Evolutionary conservation across 2,888 invertebrate genomes (phyloP), one percentile per base, ranked within the genome.

Genomic region (Cosmopolites sordidus): DNA sequence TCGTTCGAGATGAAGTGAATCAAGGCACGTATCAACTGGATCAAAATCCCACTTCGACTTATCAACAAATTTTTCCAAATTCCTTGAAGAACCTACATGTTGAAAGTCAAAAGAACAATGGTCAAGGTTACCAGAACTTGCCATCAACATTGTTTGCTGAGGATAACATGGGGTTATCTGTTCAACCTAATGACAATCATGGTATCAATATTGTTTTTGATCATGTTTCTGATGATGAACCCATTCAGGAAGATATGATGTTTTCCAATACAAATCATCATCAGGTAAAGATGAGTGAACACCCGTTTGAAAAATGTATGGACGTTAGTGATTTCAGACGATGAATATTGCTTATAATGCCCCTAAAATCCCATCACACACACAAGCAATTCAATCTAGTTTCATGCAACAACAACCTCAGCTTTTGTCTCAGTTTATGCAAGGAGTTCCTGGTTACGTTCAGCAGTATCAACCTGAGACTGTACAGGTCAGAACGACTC

Each of bases 401-500:
- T 57, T 58, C 16, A 16, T 43, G 1, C 51, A 56, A 22, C 59
- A 59, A 15, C 60, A 62, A 42, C 56, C 61, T 1, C 64, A 66
- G 50, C 29, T 61, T 17, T 53, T 63, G 51, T 75, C 75, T 15
- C 41, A 47, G 29, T 49, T 48, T 17, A 14, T 55, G 44, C 65
- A 58, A 12, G 16, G 27, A 8, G 38, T 46, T 14, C 37, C 40
- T 1, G 44, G 33, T 15, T 54, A 48, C 29, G 22, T 39, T 16
- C 43, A 47, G 11, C 47, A 53, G 16, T 53, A 53, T n/a, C 43
- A 38, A 37, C 43, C 37, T 11, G 48, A 53, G 14, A 30, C 43
- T 27, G 14, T 43, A 38, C 38, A 43, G 29, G 43, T 49, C 27
- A 43, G 2, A 27, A 1, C 9, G 5, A 27, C 27, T 27, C n/a